phyloP scores from a whole-genome alignment of 2,888 invertebrate genomes.

The Oligia fasciuncula region DNA sequence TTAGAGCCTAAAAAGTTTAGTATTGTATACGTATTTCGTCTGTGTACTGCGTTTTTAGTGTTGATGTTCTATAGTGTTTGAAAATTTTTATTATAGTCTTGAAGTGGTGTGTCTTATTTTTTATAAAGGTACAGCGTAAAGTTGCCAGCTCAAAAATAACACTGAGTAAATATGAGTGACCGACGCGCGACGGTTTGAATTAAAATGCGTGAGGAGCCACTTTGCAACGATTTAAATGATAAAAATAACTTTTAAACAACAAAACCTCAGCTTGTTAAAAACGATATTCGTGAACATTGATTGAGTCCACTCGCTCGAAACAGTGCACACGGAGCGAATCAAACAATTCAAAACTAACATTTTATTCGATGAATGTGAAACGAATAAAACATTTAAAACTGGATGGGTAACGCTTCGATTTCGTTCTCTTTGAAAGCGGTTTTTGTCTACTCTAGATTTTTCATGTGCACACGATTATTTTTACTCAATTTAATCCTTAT shows the following conservation, averaged over 20 bases:
- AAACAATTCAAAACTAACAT: conserved; percentile 48
- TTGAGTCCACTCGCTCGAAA: conserved; percentile 43
- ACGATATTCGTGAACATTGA: conserved; percentile 34
- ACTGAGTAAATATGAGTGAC: neutral
- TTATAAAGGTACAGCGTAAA: conserved; percentile 38
- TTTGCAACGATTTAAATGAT: neutral
- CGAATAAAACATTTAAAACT: conserved; percentile 27
- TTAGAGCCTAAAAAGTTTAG: conserved; percentile 44
- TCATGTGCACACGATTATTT: neutral
- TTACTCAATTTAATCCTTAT: conserved; percentile 2
- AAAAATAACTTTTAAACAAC: neutral
- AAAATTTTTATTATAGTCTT: conserved; percentile 28
- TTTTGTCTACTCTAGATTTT: conserved; percentile 12
- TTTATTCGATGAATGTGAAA: conserved; percentile 32
- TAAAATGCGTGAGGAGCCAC: conserved; percentile 44
- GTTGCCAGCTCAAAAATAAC: neutral
- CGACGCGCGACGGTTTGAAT: conserved; percentile 16
- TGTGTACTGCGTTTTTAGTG: conserved; percentile 58
- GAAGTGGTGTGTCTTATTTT: conserved; percentile 34
- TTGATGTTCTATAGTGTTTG: conserved; percentile 54
- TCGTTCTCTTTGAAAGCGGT: conserved; percentile 13
- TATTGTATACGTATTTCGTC: conserved; percentile 53
- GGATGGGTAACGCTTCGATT: conserved; percentile 9
- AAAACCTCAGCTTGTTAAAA: conserved; percentile 23
- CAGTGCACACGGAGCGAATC: conserved; percentile 35